Evolutionary conservation across 2,113 vertebrate genomes (phyloP).

Genomic region (Pseudorectes ferrugineus): DNA sequence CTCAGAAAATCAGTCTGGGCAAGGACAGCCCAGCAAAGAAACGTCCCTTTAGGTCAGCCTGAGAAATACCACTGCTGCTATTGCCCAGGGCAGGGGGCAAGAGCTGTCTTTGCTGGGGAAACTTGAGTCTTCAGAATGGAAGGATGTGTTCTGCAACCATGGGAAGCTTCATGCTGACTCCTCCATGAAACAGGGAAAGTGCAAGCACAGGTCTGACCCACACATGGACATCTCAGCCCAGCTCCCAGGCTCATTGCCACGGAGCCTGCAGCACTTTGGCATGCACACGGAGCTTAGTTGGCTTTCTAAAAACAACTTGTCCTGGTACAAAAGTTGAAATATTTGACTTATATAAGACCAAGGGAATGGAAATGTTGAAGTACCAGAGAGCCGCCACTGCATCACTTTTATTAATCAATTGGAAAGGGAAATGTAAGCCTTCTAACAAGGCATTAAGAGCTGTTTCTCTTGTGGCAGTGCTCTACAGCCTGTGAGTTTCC

Average conservation of each 20-base stretch:
- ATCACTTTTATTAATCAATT: neutral
- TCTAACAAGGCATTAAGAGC: neutral
- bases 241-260: neutral
- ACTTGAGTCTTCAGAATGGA: neutral
- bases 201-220: neutral
- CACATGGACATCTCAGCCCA: neutral
- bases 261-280: neutral
- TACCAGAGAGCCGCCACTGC: neutral
- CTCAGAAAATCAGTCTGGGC: neutral
- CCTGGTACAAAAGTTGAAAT: neutral
- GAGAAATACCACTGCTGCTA: neutral
- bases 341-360: neutral
- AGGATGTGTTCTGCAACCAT: neutral
- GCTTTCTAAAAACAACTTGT: neutral
- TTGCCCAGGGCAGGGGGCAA: neutral
- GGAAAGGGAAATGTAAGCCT: neutral
- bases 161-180: neutral
- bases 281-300: accelerated
- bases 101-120: neutral
- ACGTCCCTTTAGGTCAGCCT: neutral
- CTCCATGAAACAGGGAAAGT: neutral
- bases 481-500: neutral
- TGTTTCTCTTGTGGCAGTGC: neutral
- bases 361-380: neutral
- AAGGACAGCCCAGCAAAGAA: neutral